Percentiles rank a stretch among this genome's conserved stretches.
Conservation (phyloP, 1,140 invertebrate species). For the Drosophila sucinea region DNA sequence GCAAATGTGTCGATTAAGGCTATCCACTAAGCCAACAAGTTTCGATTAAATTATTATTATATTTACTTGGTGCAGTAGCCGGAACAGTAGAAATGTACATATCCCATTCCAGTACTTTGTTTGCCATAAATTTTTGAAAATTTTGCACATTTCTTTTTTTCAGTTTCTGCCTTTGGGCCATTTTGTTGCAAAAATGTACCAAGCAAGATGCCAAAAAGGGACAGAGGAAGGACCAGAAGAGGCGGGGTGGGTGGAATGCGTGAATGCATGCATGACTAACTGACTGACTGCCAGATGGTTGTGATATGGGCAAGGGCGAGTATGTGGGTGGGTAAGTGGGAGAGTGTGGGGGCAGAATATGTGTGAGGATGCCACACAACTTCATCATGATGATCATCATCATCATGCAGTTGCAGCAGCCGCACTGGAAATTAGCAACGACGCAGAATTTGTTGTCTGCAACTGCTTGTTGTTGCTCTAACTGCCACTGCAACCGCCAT, state of each 20-base stretch:
- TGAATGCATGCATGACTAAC: not conserved
- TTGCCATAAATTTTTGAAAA: constrained; percentile 27
- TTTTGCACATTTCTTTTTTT: constrained; percentile 18
- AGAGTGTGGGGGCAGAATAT: not conserved
- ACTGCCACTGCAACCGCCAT: constrained; percentile 48
- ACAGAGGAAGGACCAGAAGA: not conserved
- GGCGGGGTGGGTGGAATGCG: not conserved
- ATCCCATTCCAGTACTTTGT: constrained; percentile 9
- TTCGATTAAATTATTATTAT: constrained; percentile 8
- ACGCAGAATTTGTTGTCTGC: constrained; percentile 28
- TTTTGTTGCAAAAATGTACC: constrained; percentile 18
- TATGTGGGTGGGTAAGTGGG: too few species aligned
- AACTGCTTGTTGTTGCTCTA: constrained; percentile 19
- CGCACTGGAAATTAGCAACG: constrained; percentile 68
- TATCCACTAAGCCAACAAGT: not conserved
- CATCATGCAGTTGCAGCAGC: constrained; percentile 22
- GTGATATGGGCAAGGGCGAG: constrained; percentile 8
- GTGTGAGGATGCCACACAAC: constrained; percentile 31
- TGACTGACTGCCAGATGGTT: constrained; percentile 17
- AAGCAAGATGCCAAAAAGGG: constrained; percentile 7
- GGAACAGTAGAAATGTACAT: not conserved
- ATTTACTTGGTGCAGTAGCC: not conserved
- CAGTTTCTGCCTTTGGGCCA: constrained; percentile 6
- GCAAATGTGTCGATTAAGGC: not conserved
- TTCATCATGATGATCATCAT: constrained; percentile 39